These are phyloP conservation scores for Jacana jacana DNA, from an alignment of 2,113 vertebrate genomes.

Conservation along the genomic window DNA sequence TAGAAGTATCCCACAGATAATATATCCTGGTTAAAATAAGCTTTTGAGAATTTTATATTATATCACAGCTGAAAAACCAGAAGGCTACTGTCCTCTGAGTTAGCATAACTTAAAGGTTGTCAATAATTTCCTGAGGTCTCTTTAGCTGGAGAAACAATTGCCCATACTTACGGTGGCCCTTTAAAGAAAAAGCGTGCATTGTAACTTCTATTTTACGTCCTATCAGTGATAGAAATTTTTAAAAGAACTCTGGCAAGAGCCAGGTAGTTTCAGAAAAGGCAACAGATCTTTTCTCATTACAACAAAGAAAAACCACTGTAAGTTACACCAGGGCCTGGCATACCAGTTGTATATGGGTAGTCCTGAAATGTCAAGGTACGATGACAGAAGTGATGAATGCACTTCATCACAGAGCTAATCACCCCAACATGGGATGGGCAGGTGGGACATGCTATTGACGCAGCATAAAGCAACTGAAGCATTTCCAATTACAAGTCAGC, in stretches of 20 bases:
- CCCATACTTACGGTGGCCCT: neutral
- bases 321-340: neutral
- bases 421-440: accelerated
- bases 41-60: neutral
- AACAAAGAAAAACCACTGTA: neutral
- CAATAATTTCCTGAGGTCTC: neutral
- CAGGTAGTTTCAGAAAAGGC: neutral
- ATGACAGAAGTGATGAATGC: neutral
- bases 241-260: neutral
- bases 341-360: neutral
- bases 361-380: neutral
- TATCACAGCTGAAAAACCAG: neutral
- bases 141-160: neutral
- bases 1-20: neutral
- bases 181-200: neutral
- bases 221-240: neutral
- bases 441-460: accelerated
- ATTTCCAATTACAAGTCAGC: neutral
- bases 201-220: neutral
- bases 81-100: neutral
- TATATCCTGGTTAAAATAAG: neutral
- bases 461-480: neutral
- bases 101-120: neutral
- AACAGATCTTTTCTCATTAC: accelerated
- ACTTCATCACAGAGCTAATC: neutral